Conservation (phyloP, 2,113 vertebrate genomes). For the Barnardius zonarius region DNA sequence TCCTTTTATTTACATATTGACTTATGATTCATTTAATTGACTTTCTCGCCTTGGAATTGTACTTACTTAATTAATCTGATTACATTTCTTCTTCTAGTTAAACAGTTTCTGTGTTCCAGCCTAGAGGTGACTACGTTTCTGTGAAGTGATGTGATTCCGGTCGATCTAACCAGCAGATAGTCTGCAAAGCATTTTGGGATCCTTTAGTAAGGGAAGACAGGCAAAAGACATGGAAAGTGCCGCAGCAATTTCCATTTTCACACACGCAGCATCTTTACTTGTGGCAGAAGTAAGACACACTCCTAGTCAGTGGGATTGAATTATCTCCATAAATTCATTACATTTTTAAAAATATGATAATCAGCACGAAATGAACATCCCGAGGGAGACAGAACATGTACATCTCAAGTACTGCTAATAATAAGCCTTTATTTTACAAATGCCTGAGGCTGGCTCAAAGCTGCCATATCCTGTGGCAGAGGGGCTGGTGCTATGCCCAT, state of each 20-base stretch:
- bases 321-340: conserved; percentile 71
- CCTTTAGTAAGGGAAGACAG: neutral
- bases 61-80: conserved; percentile 67
- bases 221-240: conserved; percentile 19
- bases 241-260: conserved; percentile 62
- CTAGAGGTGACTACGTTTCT: neutral
- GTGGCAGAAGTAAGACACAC: conserved; percentile 46
- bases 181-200: conserved; percentile 26
- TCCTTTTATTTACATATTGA: conserved; percentile 52
- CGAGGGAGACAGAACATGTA: conserved; percentile 50
- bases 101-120: conserved; percentile 18
- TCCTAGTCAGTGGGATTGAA: conserved; percentile 57
- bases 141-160: neutral
- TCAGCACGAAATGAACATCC: conserved; percentile 62
- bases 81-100: conserved; percentile 14
- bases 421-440: conserved; percentile 65
- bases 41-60: conserved; percentile 57
- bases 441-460: conserved; percentile 37
- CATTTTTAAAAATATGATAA: conserved; percentile 65
- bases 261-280: conserved; percentile 39
- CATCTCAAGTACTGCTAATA: conserved; percentile 62
- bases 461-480: rapidly evolving
- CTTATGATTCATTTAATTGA: conserved; percentile 44
- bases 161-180: neutral
- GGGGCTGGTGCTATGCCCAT: neutral